These are phyloP conservation scores for Epinotia demarniana DNA, from an alignment of 2,888 invertebrate genomes.

Conservation along the genomic window DNA sequence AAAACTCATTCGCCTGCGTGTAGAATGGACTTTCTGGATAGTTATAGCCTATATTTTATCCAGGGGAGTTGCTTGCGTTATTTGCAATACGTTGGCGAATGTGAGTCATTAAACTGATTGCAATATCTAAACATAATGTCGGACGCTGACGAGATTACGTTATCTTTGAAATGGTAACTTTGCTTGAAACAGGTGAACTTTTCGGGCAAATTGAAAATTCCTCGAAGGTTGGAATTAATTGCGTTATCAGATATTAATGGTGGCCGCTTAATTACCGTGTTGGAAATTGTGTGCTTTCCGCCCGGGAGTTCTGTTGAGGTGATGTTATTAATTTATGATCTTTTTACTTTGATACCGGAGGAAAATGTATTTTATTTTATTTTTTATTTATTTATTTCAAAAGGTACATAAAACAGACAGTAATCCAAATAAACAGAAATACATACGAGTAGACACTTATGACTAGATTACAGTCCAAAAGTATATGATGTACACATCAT, in stretches of 20 bases:
- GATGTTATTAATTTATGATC: conserved; percentile 13
- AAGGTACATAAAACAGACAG: too few species aligned
- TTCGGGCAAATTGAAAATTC: conserved; percentile 80
- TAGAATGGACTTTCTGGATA: too few species aligned
- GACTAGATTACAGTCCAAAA: too few species aligned
- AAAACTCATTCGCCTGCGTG: too few species aligned
- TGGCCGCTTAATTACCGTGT: conserved; percentile 69
- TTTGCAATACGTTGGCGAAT: too few species aligned
- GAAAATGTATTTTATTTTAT: too few species aligned
- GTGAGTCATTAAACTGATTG: not conserved
- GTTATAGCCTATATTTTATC: too few species aligned
- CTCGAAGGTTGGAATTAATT: conserved; percentile 79
- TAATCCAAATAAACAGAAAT: too few species aligned
- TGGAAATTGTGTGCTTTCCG: conserved; percentile 50
- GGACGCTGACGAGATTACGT: conserved; percentile 38
- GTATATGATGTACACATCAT: too few species aligned
- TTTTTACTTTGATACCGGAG: not conserved
- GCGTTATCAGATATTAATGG: conserved; percentile 84
- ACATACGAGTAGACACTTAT: too few species aligned
- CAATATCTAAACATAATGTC: not conserved
- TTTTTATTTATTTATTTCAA: too few species aligned
- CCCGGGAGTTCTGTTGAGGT: not conserved
- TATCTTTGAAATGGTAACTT: conserved; percentile 60
- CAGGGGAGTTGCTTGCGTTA: too few species aligned
- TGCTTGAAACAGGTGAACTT: conserved; percentile 82